phyloP scores from a whole-genome alignment of 2,888 invertebrate species.

The Aplocera efformata region DNA sequence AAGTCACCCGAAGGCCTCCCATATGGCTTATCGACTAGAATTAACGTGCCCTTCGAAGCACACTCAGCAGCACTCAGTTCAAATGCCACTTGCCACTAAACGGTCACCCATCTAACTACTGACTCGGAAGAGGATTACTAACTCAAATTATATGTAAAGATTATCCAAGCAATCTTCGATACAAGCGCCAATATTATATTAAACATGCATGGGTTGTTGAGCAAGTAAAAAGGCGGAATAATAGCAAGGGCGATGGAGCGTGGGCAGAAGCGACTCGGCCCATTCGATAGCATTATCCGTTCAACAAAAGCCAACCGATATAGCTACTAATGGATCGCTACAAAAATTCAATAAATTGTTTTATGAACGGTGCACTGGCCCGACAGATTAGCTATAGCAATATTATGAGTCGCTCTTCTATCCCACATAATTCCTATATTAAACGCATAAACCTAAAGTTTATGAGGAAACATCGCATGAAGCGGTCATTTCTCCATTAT shows the following conservation, averaged over 20 bases:
- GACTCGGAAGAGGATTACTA: too few species aligned
- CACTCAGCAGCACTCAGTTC: too few species aligned
- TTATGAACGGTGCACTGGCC: conserved; percentile 46
- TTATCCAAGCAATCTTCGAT: too few species aligned
- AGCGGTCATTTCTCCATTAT: conserved; percentile 28
- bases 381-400: conserved; percentile 43
- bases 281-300: conserved; percentile 34
- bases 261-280: conserved; percentile 33
- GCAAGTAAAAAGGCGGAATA: conserved; percentile 48
- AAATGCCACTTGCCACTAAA: too few species aligned
- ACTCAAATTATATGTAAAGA: too few species aligned
- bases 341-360: conserved; percentile 56
- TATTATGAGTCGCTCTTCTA: conserved; percentile 34
- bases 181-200: too few species aligned
- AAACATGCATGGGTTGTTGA: conserved; percentile 38
- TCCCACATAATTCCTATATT: conserved; percentile 27
- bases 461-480: conserved; percentile 17
- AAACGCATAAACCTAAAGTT: conserved; percentile 26
- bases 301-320: conserved; percentile 30
- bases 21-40: too few species aligned
- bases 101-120: too few species aligned
- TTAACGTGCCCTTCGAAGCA: too few species aligned
- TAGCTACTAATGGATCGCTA: conserved; percentile 41
- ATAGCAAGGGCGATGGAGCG: conserved; percentile 43
- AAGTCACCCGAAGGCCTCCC: too few species aligned